phyloP scores from a whole-genome alignment of 2,888 invertebrate species.

The Pinctada fucata region DNA sequence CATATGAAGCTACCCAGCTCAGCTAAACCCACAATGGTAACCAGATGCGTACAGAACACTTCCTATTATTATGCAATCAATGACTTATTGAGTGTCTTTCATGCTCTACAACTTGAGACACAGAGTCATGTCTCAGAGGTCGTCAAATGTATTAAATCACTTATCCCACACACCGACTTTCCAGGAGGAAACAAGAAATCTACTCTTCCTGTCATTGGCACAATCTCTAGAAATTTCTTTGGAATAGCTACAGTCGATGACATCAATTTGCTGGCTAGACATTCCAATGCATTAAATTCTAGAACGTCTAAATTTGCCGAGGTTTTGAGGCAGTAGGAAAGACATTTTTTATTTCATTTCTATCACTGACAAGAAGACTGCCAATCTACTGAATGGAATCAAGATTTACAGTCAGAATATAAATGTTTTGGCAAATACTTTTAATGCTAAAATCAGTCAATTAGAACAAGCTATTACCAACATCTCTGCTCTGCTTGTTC shows the following conservation, averaged over 20 bases:
- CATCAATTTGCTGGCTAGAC: slow-evolving; percentile 24
- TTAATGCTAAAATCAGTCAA: slow-evolving; percentile 5
- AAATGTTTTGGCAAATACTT: not conserved
- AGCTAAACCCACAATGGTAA: not conserved
- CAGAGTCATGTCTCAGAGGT: not conserved
- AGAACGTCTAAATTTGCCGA: slow-evolving; percentile 1
- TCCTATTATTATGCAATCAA: slow-evolving; percentile 4
- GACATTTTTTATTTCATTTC: slow-evolving; percentile 26
- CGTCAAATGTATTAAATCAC: slow-evolving; percentile 6
- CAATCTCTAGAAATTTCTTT: slow-evolving; percentile 24
- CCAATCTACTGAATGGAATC: slow-evolving; percentile 23
- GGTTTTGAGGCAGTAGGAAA: slow-evolving; percentile 22
- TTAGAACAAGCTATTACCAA: slow-evolving; percentile 12
- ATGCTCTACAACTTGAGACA: not conserved
- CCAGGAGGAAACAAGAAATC: not conserved
- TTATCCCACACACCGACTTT: slow-evolving; percentile 11
- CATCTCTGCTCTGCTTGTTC: slow-evolving; percentile 21
- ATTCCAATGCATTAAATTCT: slow-evolving; percentile 29
- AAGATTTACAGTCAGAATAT: slow-evolving; percentile 14
- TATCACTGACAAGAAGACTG: slow-evolving; percentile 19
- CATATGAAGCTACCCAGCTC: not conserved
- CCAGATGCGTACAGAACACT: not conserved
- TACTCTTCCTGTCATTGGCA: slow-evolving; percentile 19
- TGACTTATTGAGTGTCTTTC: not conserved
- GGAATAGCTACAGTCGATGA: slow-evolving; percentile 32